Evolutionary conservation across 1,140 invertebrate species (phyloP), one percentile per base, ranked within the genome.

Genomic region (Drosophila parabipectinata): DNA sequence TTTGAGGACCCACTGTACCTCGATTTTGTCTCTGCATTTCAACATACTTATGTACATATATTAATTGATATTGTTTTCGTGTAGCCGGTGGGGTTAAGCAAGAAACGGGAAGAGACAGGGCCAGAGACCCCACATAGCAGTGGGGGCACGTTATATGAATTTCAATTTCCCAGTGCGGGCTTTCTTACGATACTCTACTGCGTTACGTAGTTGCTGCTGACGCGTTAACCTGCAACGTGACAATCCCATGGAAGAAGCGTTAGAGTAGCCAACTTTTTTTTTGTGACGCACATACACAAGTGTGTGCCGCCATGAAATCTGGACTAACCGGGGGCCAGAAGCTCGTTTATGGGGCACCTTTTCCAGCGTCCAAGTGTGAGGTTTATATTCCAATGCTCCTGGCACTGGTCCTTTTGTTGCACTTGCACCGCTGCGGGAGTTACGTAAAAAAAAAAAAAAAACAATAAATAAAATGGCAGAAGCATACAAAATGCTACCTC

Each of bases 21-120:
- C 44, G 44, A 50, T 41, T 62, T 51, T 50, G 47, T 39, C 56
- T 59, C 67, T 77, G 77, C 18, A 55, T 71, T 69, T 71, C 52
- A 71, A 57, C 63, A 69, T 68, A 73, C 34, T 37, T 37, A 12
- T 12, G 10, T n/a, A 37, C 62, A 84, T 84, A 73, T 85, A 85
- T 84, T 84, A 84, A 84, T 84, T 84, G 81, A 77, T 84, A 84
- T 84, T 80, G 77, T 85, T 80, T 84, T 67, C 63, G 80, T 75
- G 71, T 75, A 71, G 77, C 37, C 47, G n/a, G 26, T 44, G 37
- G n/a, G 50, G 51, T 14, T 32, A 26, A 34, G 28, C 15, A 24
- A 15, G 55, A 37, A 61, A 34, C 32, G 34, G 14, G 30, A 14
- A 21, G 51, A 21, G 28, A 53, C n/a, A 30, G 48, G 10, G 51